Percentiles rank a stretch among this genome's conserved stretches.
Evolutionary conservation across 2,888 invertebrate genomes (phyloP).

Genomic region (Lutraria lutraria): DNA sequence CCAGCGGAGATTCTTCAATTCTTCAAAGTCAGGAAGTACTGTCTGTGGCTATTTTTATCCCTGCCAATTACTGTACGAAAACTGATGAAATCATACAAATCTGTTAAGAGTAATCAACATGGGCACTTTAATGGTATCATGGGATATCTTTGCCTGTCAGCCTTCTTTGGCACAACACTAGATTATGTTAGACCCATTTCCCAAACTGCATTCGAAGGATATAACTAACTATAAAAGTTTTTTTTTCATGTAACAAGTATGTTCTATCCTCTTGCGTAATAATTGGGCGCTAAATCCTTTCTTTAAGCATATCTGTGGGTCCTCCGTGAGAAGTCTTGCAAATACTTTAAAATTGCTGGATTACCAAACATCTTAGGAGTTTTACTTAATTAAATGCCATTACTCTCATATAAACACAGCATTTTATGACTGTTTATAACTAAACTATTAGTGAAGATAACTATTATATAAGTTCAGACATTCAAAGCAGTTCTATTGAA

Average conservation of each 20-base stretch:
- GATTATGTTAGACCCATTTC: conserved; percentile 36
- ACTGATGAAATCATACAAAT: conserved; percentile 63
- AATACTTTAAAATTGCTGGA: conserved; percentile 50
- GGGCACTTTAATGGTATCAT: conserved; percentile 63
- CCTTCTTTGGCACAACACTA: conserved; percentile 35
- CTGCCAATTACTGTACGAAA: conserved; percentile 60
- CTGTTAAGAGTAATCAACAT: conserved; percentile 60
- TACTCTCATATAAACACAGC: conserved; percentile 60
- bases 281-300: conserved; percentile 41
- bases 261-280: conserved; percentile 22
- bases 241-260: conserved; percentile 32
- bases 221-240: conserved; percentile 37
- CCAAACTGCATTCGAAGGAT: conserved; percentile 43
- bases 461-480: conserved; percentile 52
- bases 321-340: conserved; percentile 20
- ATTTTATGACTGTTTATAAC: conserved; percentile 60
- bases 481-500: conserved; percentile 20
- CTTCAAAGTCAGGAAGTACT: conserved; percentile 37
- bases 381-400: conserved; percentile 65
- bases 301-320: conserved; percentile 33
- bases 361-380: conserved; percentile 45
- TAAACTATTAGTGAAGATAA: conserved; percentile 53
- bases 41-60: conserved; percentile 64
- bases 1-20: conserved; percentile 9
- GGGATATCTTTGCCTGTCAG: conserved; percentile 56